phyloP scores from a whole-genome alignment of 30 jellyfish, hydroid and myxozoan species.

The Pseudorhiza aurosa region DNA sequence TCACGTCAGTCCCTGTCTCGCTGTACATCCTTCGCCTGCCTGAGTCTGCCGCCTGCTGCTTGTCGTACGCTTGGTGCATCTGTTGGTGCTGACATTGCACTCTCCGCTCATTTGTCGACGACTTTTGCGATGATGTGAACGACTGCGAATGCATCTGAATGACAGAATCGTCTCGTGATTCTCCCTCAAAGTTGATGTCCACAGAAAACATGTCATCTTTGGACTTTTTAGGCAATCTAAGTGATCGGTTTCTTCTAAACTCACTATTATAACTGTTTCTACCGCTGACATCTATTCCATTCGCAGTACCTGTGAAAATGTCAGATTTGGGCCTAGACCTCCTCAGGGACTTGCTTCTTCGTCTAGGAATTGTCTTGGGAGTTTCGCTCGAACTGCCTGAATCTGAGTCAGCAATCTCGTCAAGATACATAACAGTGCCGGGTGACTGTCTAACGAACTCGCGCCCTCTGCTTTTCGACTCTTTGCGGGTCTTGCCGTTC shows the following conservation, averaged over 20 bases:
- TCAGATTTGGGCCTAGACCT: constrained; percentile 73
- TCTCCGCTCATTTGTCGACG: neutral
- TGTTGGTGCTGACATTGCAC: constrained; percentile 17
- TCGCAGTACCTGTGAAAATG: neutral
- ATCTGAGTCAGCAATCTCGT: constrained; percentile 57
- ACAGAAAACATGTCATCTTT: constrained; percentile 66
- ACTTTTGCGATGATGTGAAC: neutral
- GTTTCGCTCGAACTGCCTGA: constrained; percentile 55
- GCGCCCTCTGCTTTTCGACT: neutral
- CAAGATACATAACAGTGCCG: constrained; percentile 57
- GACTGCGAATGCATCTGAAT: constrained; percentile 11
- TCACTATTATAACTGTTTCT: neutral
- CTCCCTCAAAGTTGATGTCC: constrained; percentile 40
- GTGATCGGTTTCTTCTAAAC: constrained; percentile 30
- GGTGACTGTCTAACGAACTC: constrained; percentile 32
- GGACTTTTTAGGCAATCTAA: constrained; percentile 38
- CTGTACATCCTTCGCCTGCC: constrained; percentile 32
- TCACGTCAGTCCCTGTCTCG: constrained; percentile 39
- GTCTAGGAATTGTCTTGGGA: constrained; percentile 19
- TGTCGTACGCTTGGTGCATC: neutral
- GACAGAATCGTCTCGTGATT: constrained; percentile 38
- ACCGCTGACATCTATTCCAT: neutral
- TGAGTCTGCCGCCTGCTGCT: neutral
- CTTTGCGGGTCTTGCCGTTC: neutral
- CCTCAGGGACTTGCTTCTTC: constrained; percentile 51